Evolutionary conservation across 2,888 invertebrate genomes (phyloP), one percentile per base, ranked within the genome.

Genomic region (Neoitamus cyanurus): DNA sequence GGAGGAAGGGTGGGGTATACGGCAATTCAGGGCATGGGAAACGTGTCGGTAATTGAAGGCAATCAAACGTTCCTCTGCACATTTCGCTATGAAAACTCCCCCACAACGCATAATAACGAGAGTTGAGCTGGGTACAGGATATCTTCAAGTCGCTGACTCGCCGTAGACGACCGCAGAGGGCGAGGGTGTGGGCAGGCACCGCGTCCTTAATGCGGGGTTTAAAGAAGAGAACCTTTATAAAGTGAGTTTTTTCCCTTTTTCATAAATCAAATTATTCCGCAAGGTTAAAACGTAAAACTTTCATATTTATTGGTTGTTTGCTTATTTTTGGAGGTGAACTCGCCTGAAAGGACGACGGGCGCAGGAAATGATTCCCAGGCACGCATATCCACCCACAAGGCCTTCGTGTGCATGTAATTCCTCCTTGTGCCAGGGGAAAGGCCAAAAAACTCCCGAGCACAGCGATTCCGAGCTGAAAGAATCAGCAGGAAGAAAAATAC

Each of bases 221-320:
- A 70, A 70, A 70, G 70, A 70, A 70, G 34, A 73, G 73, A 36
- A 36, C 31, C 70, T 70, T 70, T 73, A 73, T 73, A 73, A 73
- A 73, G 70, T 36, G 36, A 37, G 25, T 34, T 37, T 25, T 73
- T 37, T 72, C 25, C 73, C 34, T 70, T 70, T 70, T 70, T 13
- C 73, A 73, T 73, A 73, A 73, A 73, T 73, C 73, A 73, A 73
- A 73, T 73, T 73, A 73, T 73, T 73, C 37, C 37, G 73, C 36
- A 73, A 73, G 73, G 73, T 37, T 36, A 34, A 31, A 73, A 37
- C 73, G 73, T 73, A 36, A 36, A 73, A 73, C 37, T 73, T 73
- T 73, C 36, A 73, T 73, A 73, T 73, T 73, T 73, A 73, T 73
- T 73, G 73, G 73, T 73, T 73, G 73, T 36, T 37, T 73, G 73